A percentile compares a stretch with the other conserved stretches of the same genome.
These are phyloP conservation scores for Caradrina clavipalpis DNA, from an alignment of 2,888 invertebrate genomes.

Conservation along the genomic window DNA sequence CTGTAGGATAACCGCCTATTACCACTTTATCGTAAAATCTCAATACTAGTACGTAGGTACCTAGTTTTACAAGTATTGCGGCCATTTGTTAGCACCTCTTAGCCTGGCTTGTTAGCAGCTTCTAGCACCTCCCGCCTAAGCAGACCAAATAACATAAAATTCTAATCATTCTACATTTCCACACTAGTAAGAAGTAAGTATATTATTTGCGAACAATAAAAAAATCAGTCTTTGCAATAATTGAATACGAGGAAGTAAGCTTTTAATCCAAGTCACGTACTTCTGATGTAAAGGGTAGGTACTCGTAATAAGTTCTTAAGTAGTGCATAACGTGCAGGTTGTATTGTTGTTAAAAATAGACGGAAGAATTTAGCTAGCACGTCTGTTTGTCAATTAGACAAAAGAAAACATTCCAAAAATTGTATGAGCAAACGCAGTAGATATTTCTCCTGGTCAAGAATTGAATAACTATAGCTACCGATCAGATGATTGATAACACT, in stretches of 20 bases:
- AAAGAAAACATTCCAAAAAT: slow-evolving; percentile 34
- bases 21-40: slow-evolving; percentile 3
- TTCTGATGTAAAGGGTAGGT: slow-evolving; percentile 1
- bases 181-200: background rate
- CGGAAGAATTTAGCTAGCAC: slow-evolving; percentile 8
- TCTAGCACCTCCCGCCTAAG: background rate
- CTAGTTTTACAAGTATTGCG: slow-evolving; percentile 4
- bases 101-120: slow-evolving; percentile 8
- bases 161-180: background rate
- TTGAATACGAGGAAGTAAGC: slow-evolving; percentile 28
- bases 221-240: slow-evolving; percentile 11
- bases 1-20: slow-evolving; percentile 11
- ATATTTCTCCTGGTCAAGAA: slow-evolving; percentile 12
- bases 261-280: slow-evolving; percentile 36
- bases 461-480: slow-evolving; percentile 11
- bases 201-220: slow-evolving; percentile 1
- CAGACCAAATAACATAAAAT: slow-evolving; percentile 26
- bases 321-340: background rate
- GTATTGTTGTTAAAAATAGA: slow-evolving; percentile 20
- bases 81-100: slow-evolving; percentile 20
- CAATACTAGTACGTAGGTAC: background rate
- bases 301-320: slow-evolving; percentile 2
- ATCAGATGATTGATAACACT: slow-evolving; percentile 4
- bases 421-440: slow-evolving; percentile 8
- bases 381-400: slow-evolving; percentile 22